These are phyloP conservation scores for Drosophila recens DNA, from an alignment of 2,888 invertebrate species.

Conservation along the genomic window DNA sequence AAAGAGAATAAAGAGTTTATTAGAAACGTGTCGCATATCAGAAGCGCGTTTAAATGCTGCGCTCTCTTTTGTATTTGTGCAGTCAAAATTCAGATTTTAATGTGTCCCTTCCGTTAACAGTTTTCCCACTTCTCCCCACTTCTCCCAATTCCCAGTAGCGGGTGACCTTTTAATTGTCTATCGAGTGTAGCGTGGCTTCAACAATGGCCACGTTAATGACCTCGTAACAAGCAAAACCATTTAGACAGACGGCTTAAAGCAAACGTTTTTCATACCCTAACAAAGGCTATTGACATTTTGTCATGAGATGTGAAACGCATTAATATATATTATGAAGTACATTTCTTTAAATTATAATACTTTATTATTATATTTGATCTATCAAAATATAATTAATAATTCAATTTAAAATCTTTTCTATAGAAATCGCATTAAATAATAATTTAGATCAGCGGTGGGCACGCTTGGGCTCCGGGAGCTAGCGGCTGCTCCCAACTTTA, in stretches of 20 bases:
- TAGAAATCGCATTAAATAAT: too few relatives aligned
- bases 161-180: slow-evolving; percentile 66
- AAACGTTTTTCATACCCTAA: slow-evolving; percentile 14
- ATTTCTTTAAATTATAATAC: too few relatives aligned
- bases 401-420: too few relatives aligned
- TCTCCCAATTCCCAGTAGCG: slow-evolving; percentile 35
- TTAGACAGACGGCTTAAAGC: slow-evolving; percentile 33
- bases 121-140: background rate
- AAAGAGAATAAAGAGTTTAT: slow-evolving; percentile 9
- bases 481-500: too few relatives aligned
- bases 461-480: too few relatives aligned
- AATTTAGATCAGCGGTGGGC: too few relatives aligned
- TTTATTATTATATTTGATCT: too few relatives aligned
- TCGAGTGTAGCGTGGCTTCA: slow-evolving; percentile 35
- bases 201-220: slow-evolving; percentile 81
- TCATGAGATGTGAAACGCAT: background rate
- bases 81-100: slow-evolving; percentile 67
- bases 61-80: slow-evolving; percentile 65
- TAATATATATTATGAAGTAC: too few relatives aligned
- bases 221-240: slow-evolving; percentile 81
- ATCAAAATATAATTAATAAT: too few relatives aligned
- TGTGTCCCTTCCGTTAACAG: slow-evolving; percentile 59
- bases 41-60: slow-evolving; percentile 44
- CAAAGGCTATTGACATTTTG: background rate
- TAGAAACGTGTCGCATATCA: slow-evolving; percentile 16